phyloP scores from a whole-genome alignment of 2,797 vertebrate genomes.

The Cynodonichthys magdalenae region DNA sequence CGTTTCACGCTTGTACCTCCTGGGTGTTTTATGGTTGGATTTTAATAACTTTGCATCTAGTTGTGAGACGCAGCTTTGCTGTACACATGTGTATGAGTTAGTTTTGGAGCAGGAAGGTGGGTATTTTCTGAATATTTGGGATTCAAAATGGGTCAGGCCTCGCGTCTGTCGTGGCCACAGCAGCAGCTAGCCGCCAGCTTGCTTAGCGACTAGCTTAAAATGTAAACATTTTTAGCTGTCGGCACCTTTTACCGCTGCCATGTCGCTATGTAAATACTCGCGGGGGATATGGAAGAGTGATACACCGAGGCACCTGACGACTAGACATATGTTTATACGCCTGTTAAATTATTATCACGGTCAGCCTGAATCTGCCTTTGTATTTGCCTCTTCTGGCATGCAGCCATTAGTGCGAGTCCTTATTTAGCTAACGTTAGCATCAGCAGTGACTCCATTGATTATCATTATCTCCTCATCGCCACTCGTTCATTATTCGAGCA shows the following conservation, averaged over 20 bases:
- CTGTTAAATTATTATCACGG: constrained; percentile 43
- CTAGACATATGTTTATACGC: constrained; percentile 35
- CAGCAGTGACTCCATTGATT: constrained; percentile 45
- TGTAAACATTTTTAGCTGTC: constrained; percentile 78
- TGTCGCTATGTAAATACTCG: neutral
- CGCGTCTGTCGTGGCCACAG: constrained; percentile 75
- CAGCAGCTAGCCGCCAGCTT: constrained; percentile 75
- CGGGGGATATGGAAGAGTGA: neutral
- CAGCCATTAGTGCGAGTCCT: constrained; percentile 78
- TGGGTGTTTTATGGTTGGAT: neutral
- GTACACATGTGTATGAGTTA: neutral
- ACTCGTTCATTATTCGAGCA: neutral
- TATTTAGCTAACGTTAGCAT: constrained; percentile 73
- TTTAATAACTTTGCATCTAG: neutral
- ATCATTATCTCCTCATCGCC: constrained; percentile 8
- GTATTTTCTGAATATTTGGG: constrained; percentile 74
- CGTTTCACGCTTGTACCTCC: constrained; percentile 20
- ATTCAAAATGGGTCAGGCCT: constrained; percentile 84
- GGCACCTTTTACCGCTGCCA: constrained; percentile 8
- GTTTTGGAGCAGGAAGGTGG: constrained; percentile 50
- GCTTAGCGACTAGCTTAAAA: constrained; percentile 74
- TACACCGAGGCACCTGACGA: neutral
- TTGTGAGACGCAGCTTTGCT: neutral
- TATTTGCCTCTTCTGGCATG: constrained; percentile 80
- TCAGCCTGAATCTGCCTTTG: constrained; percentile 67